Evolutionary conservation across 2,113 vertebrate genomes (phyloP), one percentile per base, ranked within the genome.

Genomic region (Rousettus leschenaultii): DNA sequence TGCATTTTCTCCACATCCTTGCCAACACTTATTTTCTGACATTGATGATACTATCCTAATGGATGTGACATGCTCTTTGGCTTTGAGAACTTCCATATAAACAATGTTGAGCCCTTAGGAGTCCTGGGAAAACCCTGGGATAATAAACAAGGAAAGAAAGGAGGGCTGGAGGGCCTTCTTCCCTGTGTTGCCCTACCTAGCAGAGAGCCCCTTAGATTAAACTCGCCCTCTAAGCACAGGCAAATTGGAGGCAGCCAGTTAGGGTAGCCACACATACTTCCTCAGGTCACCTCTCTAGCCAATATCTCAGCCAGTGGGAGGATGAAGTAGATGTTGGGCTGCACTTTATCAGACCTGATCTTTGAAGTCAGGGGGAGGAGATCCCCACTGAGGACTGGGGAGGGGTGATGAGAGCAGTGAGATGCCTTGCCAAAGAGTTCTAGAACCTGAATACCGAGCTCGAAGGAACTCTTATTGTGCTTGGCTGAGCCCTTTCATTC

Each of bases 361-460:
- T 65, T 68, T 15, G 48, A 75, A 53, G 53, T 43, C 87, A 9
- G 0, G 7, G 38, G 51, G 35, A 59, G 53, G 86, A 77, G 82
- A 68, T 10, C 11, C 0, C 35, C 33, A 22, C n/a, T 0, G 3
- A 35, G 15, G 66, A 33, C 19, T 21, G 45, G 75, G 8, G 9
- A 91, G 73, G 19, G 10, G 35, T 53, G 61, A 16, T 26, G 30
- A 7, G 33, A 24, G 38, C 4, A 13, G 33, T n/a, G 75, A 38
- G 63, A n/a, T 48, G 5, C 33, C 43, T 18, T 57, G 9, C 30
- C 63, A 12, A 16, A 45, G 61, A 19, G 35, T 21, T 73, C 82
- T 82, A 53, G 40, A 38, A 68, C 7, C 71, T 48, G 75, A 71
- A 40, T 53, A 0, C 22, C 78, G 83, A 86, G 40, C 53, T 70